These are phyloP conservation scores for Hydropsyche tenuis DNA, from an alignment of 1,140 invertebrate genomes.

Conservation along the genomic window DNA sequence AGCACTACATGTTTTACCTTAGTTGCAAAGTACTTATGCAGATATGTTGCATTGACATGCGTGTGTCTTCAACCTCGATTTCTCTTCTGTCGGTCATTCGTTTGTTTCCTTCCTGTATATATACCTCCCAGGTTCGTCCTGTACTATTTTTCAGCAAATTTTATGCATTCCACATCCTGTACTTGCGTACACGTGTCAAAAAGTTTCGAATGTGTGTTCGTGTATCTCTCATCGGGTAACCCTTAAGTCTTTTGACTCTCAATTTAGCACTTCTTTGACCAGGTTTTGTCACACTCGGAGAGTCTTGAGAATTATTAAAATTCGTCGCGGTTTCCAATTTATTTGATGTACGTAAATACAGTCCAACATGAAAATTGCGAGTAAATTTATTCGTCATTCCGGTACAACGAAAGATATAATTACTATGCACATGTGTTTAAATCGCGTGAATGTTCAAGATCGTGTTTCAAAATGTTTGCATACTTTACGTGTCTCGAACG, in stretches of 20 bases:
- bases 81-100: background rate
- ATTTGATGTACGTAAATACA: too few species aligned
- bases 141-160: constrained; percentile 16
- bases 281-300: too few species aligned
- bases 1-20: too few species aligned
- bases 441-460: background rate
- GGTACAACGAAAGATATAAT: background rate
- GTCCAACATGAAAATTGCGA: too few species aligned
- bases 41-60: constrained; percentile 1
- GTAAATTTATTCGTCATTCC: background rate
- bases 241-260: too few species aligned
- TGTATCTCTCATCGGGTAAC: too few species aligned
- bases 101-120: background rate
- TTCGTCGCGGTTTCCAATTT: too few species aligned
- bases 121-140: background rate
- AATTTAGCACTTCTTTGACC: too few species aligned
- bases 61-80: constrained; percentile 5
- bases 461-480: constrained; percentile 5
- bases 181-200: too few species aligned
- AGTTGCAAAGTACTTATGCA: background rate
- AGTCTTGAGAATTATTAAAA: too few species aligned
- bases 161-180: constrained; percentile 14
- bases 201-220: too few species aligned
- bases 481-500: background rate
- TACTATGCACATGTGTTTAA: background rate